Evolutionary conservation across 2,797 vertebrate species (phyloP), one percentile per base, ranked within the genome.

Genomic region (Labroides dimidiatus): DNA sequence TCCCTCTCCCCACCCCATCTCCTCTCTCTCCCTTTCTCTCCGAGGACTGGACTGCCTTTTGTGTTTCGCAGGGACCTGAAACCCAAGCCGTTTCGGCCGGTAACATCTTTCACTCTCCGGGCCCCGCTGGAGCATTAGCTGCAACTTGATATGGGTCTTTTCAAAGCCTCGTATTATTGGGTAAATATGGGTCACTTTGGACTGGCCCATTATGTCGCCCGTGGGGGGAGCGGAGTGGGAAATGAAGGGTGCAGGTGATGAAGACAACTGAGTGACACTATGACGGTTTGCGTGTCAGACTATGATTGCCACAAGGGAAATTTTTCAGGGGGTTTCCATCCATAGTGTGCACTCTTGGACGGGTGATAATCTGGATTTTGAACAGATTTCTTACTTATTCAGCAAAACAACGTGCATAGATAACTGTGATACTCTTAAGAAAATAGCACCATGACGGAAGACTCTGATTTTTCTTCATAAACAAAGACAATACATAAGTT

Each of bases 131-230:
- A 92, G 90, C 92, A 93, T 94, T 93, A 93, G 87, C 80, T 91
- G 93, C 89, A 92, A 94, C 92, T 81, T 13, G 92, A 94, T 93
- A 86, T 49, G 77, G 80, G 81, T 89, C 91, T 90, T 92, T 92
- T 93, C 91, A 93, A 92, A 91, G 89, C 89, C 90, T 84, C 58
- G 72, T 93, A 91, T 94, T 93, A 93, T 93, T 93, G 90, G 92
- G 92, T 93, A 94, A 94, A 94, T 93, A 93, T 92, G 91, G 92
- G 92, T 92, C 90, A 92, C 89, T 93, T 90, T 89, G 90, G 91
- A 86, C 87, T 61, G 79, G 88, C 80, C 91, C 90, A 90, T 90
- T 90, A 89, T 91, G 90, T 90, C 77, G 87, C 91, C 84, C 66
- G 12, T 5, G 60, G 70, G 75, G 6, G 71, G 77, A 20, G 45